A percentile compares a stretch with the other conserved stretches of the same genome.
Conservation (phyloP, 2,888 invertebrate genomes). For the Andrena trimmerana region DNA sequence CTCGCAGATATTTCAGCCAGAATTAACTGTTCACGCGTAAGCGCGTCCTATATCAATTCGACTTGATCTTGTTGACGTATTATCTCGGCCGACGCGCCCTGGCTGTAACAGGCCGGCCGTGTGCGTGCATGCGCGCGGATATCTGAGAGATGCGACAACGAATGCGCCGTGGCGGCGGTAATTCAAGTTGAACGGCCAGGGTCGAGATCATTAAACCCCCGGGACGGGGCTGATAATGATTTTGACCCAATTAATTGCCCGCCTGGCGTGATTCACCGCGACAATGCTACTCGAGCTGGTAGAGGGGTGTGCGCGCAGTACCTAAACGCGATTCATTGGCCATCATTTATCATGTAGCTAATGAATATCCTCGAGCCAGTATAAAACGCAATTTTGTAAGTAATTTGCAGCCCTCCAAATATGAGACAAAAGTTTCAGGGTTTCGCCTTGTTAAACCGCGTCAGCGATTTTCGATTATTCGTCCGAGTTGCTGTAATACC, state of each 20-base stretch:
- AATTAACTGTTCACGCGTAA: constrained; percentile 33
- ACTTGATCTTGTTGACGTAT: constrained; percentile 54
- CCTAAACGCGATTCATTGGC: not conserved
- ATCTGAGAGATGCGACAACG: constrained; percentile 60
- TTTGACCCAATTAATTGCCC: constrained; percentile 69
- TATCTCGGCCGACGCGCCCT: constrained; percentile 48
- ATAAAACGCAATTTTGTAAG: not conserved
- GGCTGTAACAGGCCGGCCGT: constrained; percentile 10
- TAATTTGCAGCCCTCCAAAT: not conserved
- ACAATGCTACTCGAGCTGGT: constrained; percentile 25
- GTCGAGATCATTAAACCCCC: constrained; percentile 68
- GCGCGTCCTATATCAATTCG: constrained; percentile 44
- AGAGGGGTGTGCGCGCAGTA: constrained; percentile 29
- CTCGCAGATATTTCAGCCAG: constrained; percentile 22
- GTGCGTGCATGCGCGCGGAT: constrained; percentile 27
- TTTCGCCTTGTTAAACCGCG: not conserved
- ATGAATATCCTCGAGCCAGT: not conserved
- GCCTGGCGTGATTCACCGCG: constrained; percentile 49
- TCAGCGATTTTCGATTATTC: not conserved
- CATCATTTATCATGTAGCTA: constrained; percentile 3
- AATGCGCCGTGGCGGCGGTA: constrained; percentile 56
- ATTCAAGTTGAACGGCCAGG: constrained; percentile 69
- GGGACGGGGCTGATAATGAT: constrained; percentile 67
- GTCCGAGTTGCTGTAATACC: not conserved
- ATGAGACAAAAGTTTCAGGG: not conserved